Conservation (phyloP, 2,888 invertebrate genomes). For the Himalopsyche kuldschensis region DNA sequence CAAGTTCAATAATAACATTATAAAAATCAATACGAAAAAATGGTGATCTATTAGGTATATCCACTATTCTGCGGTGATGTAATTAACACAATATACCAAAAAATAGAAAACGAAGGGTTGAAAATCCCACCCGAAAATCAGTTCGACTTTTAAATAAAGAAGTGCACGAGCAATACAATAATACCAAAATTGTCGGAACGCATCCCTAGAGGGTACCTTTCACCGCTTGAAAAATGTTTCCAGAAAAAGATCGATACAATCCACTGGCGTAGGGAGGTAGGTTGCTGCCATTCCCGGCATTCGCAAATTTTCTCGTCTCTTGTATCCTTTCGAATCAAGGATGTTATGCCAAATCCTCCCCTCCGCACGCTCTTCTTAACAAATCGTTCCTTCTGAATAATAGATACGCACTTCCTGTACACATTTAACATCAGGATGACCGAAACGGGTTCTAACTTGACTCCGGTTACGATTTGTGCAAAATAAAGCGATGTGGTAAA, state of each 20-base stretch:
- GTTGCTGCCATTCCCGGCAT: not conserved
- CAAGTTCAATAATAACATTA: too few relatives aligned
- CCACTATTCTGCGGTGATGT: not conserved
- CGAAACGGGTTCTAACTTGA: not conserved
- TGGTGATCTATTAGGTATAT: not conserved
- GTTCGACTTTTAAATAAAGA: not conserved
- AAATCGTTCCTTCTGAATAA: constrained; percentile 19
- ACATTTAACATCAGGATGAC: constrained; percentile 11
- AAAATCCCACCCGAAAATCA: not conserved
- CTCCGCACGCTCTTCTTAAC: constrained; percentile 4
- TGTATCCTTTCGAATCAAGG: not conserved
- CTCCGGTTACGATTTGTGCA: not conserved
- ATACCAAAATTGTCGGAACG: not conserved
- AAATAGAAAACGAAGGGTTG: not conserved
- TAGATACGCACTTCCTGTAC: constrained; percentile 23
- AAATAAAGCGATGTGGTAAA: not conserved
- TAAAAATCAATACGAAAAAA: too few relatives aligned
- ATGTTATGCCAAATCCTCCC: not conserved
- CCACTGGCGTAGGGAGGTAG: not conserved
- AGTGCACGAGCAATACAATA: constrained; percentile 7
- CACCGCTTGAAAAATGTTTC: constrained; percentile 6
- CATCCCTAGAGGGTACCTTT: constrained; percentile 12
- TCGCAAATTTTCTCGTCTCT: not conserved
- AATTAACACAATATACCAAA: not conserved
- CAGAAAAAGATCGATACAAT: not conserved